Evolutionary conservation across 2,797 vertebrate genomes (phyloP).

Genomic region (Prunella strophiata): DNA sequence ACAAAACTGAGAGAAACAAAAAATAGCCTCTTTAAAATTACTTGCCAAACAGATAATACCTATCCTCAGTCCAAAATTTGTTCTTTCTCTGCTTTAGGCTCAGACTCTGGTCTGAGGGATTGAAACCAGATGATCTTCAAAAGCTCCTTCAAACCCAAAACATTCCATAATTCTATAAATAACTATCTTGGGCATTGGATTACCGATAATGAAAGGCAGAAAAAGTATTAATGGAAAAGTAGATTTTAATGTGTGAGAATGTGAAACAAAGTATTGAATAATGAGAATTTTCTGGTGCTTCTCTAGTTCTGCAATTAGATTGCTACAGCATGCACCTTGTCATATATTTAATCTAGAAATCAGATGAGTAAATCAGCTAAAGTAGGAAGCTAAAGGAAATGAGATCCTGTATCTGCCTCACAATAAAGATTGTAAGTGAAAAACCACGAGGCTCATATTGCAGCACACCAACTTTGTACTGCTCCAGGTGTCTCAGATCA

Average conservation of each 20-base stretch:
- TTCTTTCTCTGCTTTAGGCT: neutral
- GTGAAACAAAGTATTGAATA: neutral
- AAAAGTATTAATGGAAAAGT: neutral
- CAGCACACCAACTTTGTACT: neutral
- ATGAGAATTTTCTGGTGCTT: neutral
- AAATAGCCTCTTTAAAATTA: neutral
- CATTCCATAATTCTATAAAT: neutral
- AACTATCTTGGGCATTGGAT: neutral
- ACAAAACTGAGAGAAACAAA: neutral
- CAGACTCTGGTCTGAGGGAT: neutral
- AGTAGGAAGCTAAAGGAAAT: neutral
- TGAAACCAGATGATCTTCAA: neutral
- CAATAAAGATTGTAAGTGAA: neutral
- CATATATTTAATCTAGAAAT: neutral
- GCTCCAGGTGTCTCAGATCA: neutral
- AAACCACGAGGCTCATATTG: neutral
- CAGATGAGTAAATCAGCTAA: neutral
- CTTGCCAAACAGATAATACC: neutral
- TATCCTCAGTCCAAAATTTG: neutral
- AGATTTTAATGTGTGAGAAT: neutral
- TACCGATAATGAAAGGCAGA: neutral
- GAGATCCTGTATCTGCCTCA: neutral
- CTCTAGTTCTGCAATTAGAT: neutral
- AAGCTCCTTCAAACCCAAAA: fast-evolving
- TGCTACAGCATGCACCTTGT: neutral